Percentiles rank a stretch among this genome's conserved stretches.
These are phyloP conservation scores for Scaptomyza montana DNA, from an alignment of 1,140 invertebrate species.

Conservation along the genomic window DNA sequence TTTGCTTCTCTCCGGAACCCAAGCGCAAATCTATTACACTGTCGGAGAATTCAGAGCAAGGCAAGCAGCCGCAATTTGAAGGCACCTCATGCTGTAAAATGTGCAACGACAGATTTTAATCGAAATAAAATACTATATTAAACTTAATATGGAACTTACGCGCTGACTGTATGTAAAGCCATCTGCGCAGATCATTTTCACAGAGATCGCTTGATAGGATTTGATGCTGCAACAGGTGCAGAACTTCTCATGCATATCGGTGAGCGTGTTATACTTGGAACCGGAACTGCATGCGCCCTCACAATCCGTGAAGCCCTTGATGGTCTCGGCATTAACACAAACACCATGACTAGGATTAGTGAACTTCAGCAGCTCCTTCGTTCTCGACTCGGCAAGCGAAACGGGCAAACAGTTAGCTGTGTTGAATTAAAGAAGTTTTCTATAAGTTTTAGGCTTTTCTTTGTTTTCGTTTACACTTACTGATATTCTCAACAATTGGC, in stretches of 20 bases:
- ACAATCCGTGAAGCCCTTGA: conserved; percentile 87
- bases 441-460: too few species aligned
- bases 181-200: conserved; percentile 76
- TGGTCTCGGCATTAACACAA: conserved; percentile 86
- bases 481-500: conserved; percentile 83
- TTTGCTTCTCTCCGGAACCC: conserved; percentile 15
- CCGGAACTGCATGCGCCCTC: conserved; percentile 87
- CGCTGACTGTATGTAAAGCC: conserved; percentile 59
- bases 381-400: conserved; percentile 84
- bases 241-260: conserved; percentile 72
- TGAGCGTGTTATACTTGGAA: conserved; percentile 85
- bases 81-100: conserved; percentile 66
- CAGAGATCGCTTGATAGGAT: conserved; percentile 64
- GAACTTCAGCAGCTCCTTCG: conserved; percentile 85
- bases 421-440: conserved; percentile 24
- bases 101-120: background rate
- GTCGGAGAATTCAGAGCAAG: conserved; percentile 56
- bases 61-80: conserved; percentile 62
- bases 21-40: conserved; percentile 57
- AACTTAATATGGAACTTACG: conserved; percentile 33
- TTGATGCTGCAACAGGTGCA: conserved; percentile 80
- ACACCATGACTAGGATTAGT: conserved; percentile 84
- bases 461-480: conserved; percentile 39
- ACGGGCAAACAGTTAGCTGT: conserved; percentile 86
- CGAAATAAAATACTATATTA: background rate